Evolutionary conservation across 2,888 invertebrate species (phyloP).

Genomic region (Synergus japonicus): DNA sequence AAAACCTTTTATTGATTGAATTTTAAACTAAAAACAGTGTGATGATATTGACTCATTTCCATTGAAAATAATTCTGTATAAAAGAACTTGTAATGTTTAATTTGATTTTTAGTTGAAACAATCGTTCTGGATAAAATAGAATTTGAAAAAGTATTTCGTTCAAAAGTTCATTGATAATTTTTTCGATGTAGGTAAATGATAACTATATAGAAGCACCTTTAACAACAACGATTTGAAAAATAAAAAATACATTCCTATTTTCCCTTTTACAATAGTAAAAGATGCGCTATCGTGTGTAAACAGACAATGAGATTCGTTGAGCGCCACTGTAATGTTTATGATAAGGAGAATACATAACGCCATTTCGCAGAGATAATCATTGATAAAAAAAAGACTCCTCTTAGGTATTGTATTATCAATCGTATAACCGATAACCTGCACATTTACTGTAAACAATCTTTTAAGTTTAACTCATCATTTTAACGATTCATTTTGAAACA

Average conservation of each 20-base stretch:
- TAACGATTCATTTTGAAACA: not conserved
- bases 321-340: slow-evolving; percentile 43
- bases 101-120: no score
- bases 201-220: not conserved
- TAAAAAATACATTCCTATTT: not conserved
- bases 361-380: slow-evolving; percentile 51
- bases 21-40: no score
- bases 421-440: slow-evolving; percentile 57
- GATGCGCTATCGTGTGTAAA: slow-evolving; percentile 2
- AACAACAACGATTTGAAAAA: not conserved
- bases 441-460: slow-evolving; percentile 52
- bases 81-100: no score
- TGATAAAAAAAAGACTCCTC: slow-evolving; percentile 59
- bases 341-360: slow-evolving; percentile 50
- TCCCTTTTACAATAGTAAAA: slow-evolving; percentile 4
- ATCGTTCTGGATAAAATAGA: no score
- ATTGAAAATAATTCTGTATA: no score
- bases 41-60: no score
- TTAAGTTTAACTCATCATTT: slow-evolving; percentile 5
- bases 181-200: not conserved
- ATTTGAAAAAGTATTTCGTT: no score
- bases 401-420: slow-evolving; percentile 76
- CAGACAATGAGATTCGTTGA: slow-evolving; percentile 28
- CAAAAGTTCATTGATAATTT: not conserved
- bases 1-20: no score